Evolutionary conservation across 2,888 invertebrate genomes (phyloP).

Genomic region (Cheilosia variabilis): DNA sequence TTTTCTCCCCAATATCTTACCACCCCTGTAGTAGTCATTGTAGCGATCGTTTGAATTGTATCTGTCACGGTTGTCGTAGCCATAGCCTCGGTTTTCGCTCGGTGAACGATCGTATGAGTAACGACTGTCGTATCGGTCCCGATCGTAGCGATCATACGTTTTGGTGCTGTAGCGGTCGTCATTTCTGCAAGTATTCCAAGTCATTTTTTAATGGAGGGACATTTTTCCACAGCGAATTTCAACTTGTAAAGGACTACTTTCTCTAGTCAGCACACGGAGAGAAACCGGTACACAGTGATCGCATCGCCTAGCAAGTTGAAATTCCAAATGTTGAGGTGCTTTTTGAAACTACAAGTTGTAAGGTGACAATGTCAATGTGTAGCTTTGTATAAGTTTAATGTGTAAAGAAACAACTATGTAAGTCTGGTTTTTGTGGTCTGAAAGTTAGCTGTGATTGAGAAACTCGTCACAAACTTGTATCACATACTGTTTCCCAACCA

Average conservation of each 20-base stretch:
- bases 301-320: conserved; percentile 36
- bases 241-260: conserved; percentile 40
- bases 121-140: conserved; percentile 77
- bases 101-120: conserved; percentile 76
- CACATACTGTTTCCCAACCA: background rate
- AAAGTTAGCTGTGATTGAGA: background rate
- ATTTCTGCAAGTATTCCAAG: conserved; percentile 68
- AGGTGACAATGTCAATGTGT: too few species aligned
- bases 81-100: conserved; percentile 79
- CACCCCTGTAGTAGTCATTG: conserved; percentile 78
- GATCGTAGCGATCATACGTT: conserved; percentile 79
- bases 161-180: conserved; percentile 80
- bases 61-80: conserved; percentile 82
- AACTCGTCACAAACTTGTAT: background rate
- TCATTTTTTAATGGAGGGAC: background rate
- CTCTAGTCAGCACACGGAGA: background rate
- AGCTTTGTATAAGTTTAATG: background rate
- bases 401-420: background rate
- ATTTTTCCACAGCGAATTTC: background rate
- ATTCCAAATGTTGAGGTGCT: conserved; percentile 18
- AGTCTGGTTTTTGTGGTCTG: conserved; percentile 47
- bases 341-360: background rate
- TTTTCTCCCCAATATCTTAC: conserved; percentile 40
- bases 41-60: conserved; percentile 78
- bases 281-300: background rate